Evolutionary conservation across 2,888 invertebrate species (phyloP).

Genomic region (Epinotia bilunana): DNA sequence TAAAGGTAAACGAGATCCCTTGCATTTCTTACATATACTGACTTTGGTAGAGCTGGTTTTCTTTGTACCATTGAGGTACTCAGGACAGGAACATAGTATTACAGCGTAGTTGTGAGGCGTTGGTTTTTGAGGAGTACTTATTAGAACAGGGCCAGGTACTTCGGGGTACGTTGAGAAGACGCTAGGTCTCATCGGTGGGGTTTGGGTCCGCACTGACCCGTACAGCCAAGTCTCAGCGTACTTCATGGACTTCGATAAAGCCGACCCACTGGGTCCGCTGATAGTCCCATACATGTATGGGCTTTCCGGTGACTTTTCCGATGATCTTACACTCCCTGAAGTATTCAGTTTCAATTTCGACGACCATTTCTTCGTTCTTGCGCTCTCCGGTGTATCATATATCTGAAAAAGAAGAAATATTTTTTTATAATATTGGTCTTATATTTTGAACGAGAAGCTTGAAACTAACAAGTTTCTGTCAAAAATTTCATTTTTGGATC

Average conservation of each 20-base stretch:
- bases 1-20: slow-evolving; percentile 90
- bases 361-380: slow-evolving; percentile 88
- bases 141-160: slow-evolving; percentile 76
- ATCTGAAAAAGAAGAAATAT: slow-evolving; percentile 70
- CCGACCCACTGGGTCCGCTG: slow-evolving; percentile 86
- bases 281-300: slow-evolving; percentile 81
- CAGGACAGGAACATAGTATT: slow-evolving; percentile 92
- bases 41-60: slow-evolving; percentile 89
- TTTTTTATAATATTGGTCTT: slow-evolving; percentile 14
- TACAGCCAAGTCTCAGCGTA: slow-evolving; percentile 94
- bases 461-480: too few relatives aligned
- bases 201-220: slow-evolving; percentile 88
- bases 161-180: slow-evolving; percentile 81
- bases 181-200: slow-evolving; percentile 75
- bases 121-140: slow-evolving; percentile 83
- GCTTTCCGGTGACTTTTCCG: slow-evolving; percentile 78
- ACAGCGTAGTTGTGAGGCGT: slow-evolving; percentile 87
- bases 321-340: slow-evolving; percentile 75
- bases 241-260: slow-evolving; percentile 93
- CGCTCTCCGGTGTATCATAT: slow-evolving; percentile 80
- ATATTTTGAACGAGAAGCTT: slow-evolving; percentile 23
- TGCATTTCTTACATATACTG: slow-evolving; percentile 92
- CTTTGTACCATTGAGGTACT: slow-evolving; percentile 91
- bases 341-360: slow-evolving; percentile 87
- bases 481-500: too few relatives aligned